Base-by-base conservation (phyloP, 2,113 vertebrate species). In the Amazona vittata region DNA sequence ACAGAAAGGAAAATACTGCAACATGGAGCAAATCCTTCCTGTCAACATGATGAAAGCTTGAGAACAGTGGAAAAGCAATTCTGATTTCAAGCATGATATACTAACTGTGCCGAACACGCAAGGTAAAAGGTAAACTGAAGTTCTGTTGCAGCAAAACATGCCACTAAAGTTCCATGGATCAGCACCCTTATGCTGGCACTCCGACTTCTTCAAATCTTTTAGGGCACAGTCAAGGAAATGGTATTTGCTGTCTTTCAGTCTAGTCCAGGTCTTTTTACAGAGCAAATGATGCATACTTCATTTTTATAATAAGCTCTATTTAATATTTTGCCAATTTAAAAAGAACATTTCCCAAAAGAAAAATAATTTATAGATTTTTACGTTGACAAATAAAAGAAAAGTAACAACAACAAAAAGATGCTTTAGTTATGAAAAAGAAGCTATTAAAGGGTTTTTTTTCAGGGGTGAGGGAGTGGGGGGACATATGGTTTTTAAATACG, bases 321-420 rank as follows among this genome's bases (percentile, higher is more conserved):
- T 43, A 24, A 13, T 70, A 67, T 47, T 81, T 81, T 78, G 49
- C 11, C 24, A 65, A 41, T 81, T 86, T 39, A 74, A 93, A 75
- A 7, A 60, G 7, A 2, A 2, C 11, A 12, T 46, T 91, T 59
- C 43, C 44, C 17, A 70, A 57, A 60, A 62, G 9, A 63, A 29
- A 24, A 79, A 47, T 1, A 26, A 35, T 10, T 13, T 26, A 3
- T 5, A 46, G 28, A 37, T 22, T 52, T 87, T 69, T 43, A 65
- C 18, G 9, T 9, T 46, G 7, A 21, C 5, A 59, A 31, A 12
- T 47, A 21, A 10, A 65, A 65, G 28, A 35, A 76, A 73, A 63
- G 1, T 2, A 71, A 80, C 3, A 44, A 78, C 43, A 62, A 53
- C 11, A n/a, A 65, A 25, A 3, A 1, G 1, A 3, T 31, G 5